Percentiles rank a stretch among this genome's conserved stretches.
Conservation (phyloP, 2,888 invertebrate genomes). For the Nasonia oneida region DNA sequence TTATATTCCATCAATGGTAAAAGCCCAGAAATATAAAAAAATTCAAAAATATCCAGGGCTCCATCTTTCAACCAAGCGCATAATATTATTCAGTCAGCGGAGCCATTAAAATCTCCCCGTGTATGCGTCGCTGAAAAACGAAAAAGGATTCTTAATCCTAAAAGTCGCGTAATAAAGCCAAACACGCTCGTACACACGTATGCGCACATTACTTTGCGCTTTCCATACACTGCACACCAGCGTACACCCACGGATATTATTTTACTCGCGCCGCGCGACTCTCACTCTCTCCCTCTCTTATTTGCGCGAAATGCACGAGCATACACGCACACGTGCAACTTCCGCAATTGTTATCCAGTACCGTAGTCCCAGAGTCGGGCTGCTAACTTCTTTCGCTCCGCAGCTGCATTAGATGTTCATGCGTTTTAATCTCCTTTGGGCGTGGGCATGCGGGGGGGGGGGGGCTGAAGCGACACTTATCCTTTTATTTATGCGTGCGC, state of each 20-base stretch:
- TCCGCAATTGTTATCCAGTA: slow-evolving; percentile 10
- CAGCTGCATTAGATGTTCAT: slow-evolving; percentile 38
- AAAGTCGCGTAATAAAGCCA: slow-evolving; percentile 44
- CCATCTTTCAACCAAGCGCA: neutral
- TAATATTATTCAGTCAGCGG: neutral
- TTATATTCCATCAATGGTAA: neutral
- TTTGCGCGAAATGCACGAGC: slow-evolving; percentile 25
- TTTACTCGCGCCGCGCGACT: slow-evolving; percentile 24
- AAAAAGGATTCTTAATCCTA: slow-evolving; percentile 31
- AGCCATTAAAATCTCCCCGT: neutral
- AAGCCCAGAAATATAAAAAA: too few species aligned
- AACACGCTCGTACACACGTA: neutral
- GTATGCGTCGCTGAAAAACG: neutral
- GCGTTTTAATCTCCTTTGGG: slow-evolving; percentile 43
- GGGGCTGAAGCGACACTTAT: neutral
- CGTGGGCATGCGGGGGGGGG: neutral
- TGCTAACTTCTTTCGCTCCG: slow-evolving; percentile 42
- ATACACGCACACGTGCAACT: neutral
- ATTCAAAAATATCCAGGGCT: neutral
- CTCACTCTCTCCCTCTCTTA: slow-evolving; percentile 23
- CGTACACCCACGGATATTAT: slow-evolving; percentile 27
- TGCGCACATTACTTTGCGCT: slow-evolving; percentile 37
- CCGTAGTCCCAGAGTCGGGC: slow-evolving; percentile 30
- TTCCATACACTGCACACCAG: neutral
- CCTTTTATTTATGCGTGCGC: slow-evolving; percentile 6